phyloP scores from a whole-genome alignment of 1,140 invertebrate species.

The Matsumurasca onukii region DNA sequence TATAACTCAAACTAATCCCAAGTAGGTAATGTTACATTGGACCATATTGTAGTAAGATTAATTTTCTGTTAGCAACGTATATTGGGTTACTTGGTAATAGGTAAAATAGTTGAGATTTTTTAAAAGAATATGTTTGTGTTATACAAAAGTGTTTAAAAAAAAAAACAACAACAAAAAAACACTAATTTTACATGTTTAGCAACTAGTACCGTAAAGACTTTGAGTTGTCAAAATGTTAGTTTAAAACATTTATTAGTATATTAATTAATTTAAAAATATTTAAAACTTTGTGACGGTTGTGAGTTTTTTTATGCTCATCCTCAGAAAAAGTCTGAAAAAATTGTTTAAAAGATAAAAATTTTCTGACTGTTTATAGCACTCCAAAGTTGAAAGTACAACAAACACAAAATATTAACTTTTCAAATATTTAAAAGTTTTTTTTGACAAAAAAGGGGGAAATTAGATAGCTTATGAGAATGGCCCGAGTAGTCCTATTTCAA shows the following conservation, averaged over 20 bases:
- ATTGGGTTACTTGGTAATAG: background rate
- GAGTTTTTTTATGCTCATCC: background rate
- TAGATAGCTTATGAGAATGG: too few species aligned
- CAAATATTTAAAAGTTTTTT: too few species aligned
- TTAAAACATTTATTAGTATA: background rate
- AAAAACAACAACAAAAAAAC: background rate
- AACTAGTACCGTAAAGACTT: background rate
- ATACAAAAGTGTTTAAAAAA: background rate
- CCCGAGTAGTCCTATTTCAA: too few species aligned
- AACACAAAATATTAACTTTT: too few species aligned
- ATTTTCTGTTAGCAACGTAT: too few species aligned
- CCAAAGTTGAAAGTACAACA: too few species aligned
- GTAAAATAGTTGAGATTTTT: background rate
- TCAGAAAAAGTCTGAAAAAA: background rate
- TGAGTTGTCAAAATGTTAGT: background rate
- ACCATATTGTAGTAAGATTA: too few species aligned
- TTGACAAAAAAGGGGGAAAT: too few species aligned
- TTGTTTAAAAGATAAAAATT: too few species aligned
- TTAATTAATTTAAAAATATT: background rate
- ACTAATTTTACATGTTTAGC: background rate
- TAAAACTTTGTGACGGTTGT: background rate
- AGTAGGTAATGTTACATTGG: too few species aligned
- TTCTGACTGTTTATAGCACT: too few species aligned
- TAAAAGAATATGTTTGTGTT: background rate
- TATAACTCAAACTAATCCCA: too few species aligned